Evolutionary conservation across 2,113 vertebrate genomes (phyloP), one percentile per base, ranked within the genome.

Genomic region (Ardeotis arabs): DNA sequence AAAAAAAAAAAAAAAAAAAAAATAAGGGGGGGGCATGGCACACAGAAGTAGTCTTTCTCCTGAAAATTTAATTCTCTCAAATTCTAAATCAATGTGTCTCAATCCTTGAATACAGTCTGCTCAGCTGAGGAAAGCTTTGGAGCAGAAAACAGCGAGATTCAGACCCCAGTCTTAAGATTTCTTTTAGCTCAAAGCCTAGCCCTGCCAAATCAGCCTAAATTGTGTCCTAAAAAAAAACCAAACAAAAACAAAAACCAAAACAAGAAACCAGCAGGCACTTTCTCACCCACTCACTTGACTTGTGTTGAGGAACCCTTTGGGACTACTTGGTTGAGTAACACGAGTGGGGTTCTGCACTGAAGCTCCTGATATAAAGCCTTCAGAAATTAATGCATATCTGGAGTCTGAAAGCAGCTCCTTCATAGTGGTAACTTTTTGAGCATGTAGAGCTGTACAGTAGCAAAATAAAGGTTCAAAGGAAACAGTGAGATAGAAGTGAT

Each of bases 1-100:
- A 8, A n/a, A n/a, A n/a, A n/a, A n/a, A n/a, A n/a, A n/a, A n/a
- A n/a, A n/a, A n/a, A 20, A 9, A 7, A 19, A 25, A 29, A 6
- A 8, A 2, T n/a, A 2, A 6, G 17, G 16, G 10, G 20, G 13
- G 22, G 12, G 15, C 3, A 23, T 1, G 31, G 29, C 25, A 52
- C 39, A 80, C 4, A 79, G 16, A 63, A 87, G 27, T 44, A 2
- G 4, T n/a, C 7, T 25, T 90, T 47, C 37, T 77, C 45, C 25
- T 87, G 81, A n/a, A 85, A 77, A 82, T 72, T 20, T 31, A 70
- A 59, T 62, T 50, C 20, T 68, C 13, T 63, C 56, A 66, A 85
- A 47, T 78, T 70, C 14, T 13, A n/a, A 62, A 84, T 35, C 18
- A 8, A 5, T 3, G 49, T 0, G 0, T 67, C 28, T 78, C 22